Percentiles rank a stretch among this genome's conserved stretches.
Evolutionary conservation across 2,888 invertebrate species (phyloP).

Genomic region (Mimas tiliae): DNA sequence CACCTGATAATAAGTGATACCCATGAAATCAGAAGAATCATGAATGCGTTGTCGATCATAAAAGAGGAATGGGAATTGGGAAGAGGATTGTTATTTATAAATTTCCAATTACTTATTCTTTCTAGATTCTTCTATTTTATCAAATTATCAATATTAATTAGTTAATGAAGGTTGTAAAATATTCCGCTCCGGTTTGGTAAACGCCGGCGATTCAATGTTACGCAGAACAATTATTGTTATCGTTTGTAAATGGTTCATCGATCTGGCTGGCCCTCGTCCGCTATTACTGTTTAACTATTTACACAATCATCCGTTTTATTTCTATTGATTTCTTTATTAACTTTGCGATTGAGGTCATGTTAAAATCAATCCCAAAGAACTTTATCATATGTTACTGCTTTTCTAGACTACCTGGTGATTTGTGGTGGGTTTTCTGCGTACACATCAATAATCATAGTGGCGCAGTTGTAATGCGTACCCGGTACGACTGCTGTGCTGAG

Average conservation of each 20-base stretch:
- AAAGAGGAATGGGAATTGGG: too few relatives aligned
- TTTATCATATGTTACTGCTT: too few relatives aligned
- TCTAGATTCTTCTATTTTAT: not conserved
- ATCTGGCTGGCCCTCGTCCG: not conserved
- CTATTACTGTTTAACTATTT: not conserved
- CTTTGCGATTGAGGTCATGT: not conserved
- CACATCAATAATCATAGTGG: too few relatives aligned
- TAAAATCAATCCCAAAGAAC: too few relatives aligned
- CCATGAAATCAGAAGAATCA: too few relatives aligned
- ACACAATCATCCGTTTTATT: not conserved
- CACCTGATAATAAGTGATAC: too few relatives aligned
- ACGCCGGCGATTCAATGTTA: conserved; percentile 13
- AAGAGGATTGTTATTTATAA: too few relatives aligned
- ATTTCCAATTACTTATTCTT: not conserved
- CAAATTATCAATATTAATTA: not conserved
- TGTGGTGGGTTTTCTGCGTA: too few relatives aligned
- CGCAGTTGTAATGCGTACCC: too few relatives aligned
- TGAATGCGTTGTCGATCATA: too few relatives aligned
- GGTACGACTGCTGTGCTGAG: too few relatives aligned
- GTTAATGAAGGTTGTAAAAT: not conserved
- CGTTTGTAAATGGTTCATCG: conserved; percentile 6
- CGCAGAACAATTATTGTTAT: conserved; percentile 9
- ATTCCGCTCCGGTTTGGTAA: not conserved
- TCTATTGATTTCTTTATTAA: not conserved
- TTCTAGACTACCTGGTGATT: too few relatives aligned